phyloP scores from a whole-genome alignment of 2,113 vertebrate genomes.

The Nesoenas mayeri region DNA sequence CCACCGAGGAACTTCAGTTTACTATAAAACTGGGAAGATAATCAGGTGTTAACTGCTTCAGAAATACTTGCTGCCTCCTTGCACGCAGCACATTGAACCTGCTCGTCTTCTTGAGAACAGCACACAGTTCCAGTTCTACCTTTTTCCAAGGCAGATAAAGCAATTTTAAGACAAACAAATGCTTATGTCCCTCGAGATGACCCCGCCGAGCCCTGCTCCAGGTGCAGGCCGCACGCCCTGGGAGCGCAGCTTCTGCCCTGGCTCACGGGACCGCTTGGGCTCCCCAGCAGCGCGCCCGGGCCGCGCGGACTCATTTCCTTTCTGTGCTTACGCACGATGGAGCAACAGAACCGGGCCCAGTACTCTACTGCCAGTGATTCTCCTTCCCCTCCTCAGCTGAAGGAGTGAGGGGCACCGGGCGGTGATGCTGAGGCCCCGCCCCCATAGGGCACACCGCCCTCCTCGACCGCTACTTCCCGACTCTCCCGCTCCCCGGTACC shows the following conservation, averaged over 20 bases:
- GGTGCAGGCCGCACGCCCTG: no score
- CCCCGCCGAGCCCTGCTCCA: neutral
- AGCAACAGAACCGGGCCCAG: no score
- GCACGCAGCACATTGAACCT: accelerated
- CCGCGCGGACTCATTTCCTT: neutral
- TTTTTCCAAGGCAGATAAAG: neutral
- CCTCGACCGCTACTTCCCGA: neutral
- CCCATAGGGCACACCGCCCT: no score
- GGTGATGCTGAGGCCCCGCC: neutral
- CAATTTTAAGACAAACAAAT: neutral
- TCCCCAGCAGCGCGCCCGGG: no score
- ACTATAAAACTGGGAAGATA: accelerated
- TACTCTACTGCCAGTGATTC: neutral
- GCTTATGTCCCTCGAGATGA: neutral
- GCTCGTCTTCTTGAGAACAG: no score
- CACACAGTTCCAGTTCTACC: neutral
- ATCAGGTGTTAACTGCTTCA: neutral
- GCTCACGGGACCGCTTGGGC: neutral
- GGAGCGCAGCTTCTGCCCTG: neutral
- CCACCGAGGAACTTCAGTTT: neutral
- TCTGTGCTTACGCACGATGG: accelerated
- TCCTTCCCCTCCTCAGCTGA: neutral
- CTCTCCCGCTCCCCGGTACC: neutral
- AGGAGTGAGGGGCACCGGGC: neutral
- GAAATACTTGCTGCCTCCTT: neutral